phyloP scores from a whole-genome alignment of 2,797 vertebrate species.

The Enteromius mattozi region DNA sequence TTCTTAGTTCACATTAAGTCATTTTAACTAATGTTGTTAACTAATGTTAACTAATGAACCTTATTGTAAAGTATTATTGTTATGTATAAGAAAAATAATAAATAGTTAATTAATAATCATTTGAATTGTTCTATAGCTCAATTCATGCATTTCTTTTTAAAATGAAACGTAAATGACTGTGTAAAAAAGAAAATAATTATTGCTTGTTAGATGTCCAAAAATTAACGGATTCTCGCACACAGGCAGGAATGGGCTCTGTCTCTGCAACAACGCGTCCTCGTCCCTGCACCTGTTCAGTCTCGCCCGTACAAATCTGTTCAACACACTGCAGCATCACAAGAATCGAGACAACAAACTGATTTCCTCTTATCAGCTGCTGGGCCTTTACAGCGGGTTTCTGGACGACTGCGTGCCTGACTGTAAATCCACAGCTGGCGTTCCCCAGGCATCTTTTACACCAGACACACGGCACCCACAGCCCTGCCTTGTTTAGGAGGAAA shows the following conservation, averaged over 20 bases:
- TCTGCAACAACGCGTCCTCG: conserved; percentile 36
- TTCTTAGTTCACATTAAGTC: too few relatives aligned
- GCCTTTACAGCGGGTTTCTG: conserved; percentile 47
- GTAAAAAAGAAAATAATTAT: neutral
- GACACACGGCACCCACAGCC: conserved; percentile 54
- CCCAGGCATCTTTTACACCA: conserved; percentile 56
- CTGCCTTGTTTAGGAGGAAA: conserved; percentile 73
- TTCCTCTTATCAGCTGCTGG: conserved; percentile 38
- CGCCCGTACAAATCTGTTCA: conserved; percentile 39
- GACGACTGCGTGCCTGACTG: conserved; percentile 61
- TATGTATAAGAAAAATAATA: neutral
- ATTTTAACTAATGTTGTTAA: too few relatives aligned
- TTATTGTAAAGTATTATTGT: neutral
- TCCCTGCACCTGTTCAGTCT: conserved; percentile 38
- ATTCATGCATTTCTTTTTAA: neutral
- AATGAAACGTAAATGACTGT: neutral
- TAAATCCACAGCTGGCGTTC: conserved; percentile 72
- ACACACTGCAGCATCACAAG: conserved; percentile 24
- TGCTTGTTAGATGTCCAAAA: conserved; percentile 28
- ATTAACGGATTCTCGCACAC: conserved; percentile 5
- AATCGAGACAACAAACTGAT: neutral
- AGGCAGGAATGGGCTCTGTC: conserved; percentile 9
- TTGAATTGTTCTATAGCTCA: neutral
- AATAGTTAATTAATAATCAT: neutral
- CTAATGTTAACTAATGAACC: too few relatives aligned